phyloP scores from a whole-genome alignment of 2,797 vertebrate genomes.

The Orientallactaga sibirica region DNA sequence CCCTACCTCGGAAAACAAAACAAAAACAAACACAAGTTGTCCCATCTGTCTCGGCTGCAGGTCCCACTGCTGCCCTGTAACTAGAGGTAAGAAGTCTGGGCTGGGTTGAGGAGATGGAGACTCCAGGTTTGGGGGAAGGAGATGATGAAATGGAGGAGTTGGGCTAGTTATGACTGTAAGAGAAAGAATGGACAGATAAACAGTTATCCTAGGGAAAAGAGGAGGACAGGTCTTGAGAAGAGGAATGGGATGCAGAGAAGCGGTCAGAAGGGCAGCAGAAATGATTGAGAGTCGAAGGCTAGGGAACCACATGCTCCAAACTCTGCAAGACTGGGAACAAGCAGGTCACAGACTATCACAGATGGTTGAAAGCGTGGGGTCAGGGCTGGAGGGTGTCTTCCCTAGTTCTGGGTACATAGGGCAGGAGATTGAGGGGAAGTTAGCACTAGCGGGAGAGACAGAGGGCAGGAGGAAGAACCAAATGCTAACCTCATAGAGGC shows the following conservation, averaged over 20 bases:
- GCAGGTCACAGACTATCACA: no score
- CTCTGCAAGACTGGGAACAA: neutral
- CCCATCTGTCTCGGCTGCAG: neutral
- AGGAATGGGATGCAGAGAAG: neutral
- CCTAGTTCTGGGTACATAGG: neutral
- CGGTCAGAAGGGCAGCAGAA: no score
- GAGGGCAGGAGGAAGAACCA: neutral
- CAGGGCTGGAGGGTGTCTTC: accelerated
- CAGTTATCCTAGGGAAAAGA: neutral
- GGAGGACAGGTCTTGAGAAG: neutral
- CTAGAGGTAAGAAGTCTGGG: neutral
- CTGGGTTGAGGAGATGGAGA: neutral
- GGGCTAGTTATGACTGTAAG: neutral
- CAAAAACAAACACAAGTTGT: neutral
- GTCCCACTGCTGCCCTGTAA: neutral
- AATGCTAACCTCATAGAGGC: neutral
- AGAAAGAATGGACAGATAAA: neutral
- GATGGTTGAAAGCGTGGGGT: neutral
- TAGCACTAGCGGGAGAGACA: neutral
- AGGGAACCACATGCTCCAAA: neutral
- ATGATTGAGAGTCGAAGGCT: neutral
- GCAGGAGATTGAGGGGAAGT: neutral
- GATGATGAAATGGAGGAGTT: neutral
- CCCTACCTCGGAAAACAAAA: no score
- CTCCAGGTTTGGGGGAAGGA: neutral